Percentiles rank a stretch among this genome's conserved stretches.
Evolutionary conservation across 2,113 vertebrate species (phyloP).

Genomic region (Columba janthina): DNA sequence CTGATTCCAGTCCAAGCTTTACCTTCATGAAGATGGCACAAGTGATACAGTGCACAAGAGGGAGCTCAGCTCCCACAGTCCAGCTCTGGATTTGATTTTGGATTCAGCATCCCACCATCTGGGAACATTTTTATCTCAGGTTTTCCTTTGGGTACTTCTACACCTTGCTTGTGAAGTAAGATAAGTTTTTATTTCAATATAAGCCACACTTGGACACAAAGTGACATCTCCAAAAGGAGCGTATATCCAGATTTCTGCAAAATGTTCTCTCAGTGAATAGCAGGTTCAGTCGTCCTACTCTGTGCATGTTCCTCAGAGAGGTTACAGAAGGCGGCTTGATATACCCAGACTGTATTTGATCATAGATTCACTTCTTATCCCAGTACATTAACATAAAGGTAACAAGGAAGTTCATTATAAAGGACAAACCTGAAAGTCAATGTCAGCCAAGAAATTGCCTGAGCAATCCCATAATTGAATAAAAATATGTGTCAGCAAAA

Average conservation of each 20-base stretch:
- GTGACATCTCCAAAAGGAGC: background rate
- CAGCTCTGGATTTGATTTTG: background rate
- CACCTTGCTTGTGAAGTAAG: background rate
- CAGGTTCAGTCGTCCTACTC: background rate
- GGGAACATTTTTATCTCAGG: fast-evolving
- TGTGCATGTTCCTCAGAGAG: background rate
- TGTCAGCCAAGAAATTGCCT: background rate
- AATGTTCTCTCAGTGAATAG: background rate
- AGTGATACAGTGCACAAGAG: background rate
- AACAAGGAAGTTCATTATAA: conserved; percentile 2
- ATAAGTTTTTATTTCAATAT: background rate
- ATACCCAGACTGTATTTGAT: background rate
- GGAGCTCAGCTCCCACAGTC: background rate
- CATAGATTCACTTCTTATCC: background rate
- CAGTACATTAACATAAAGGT: background rate
- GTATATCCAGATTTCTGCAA: background rate
- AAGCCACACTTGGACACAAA: background rate
- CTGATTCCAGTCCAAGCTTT: background rate
- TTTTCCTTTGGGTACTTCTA: background rate
- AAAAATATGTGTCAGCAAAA: background rate
- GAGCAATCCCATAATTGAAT: background rate
- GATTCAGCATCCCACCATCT: background rate
- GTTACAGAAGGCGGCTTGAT: background rate
- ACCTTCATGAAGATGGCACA: background rate
- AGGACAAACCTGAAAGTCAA: conserved; percentile 9